Base-by-base conservation (phyloP, 2,797 vertebrate species). In the Poecile montanus region DNA sequence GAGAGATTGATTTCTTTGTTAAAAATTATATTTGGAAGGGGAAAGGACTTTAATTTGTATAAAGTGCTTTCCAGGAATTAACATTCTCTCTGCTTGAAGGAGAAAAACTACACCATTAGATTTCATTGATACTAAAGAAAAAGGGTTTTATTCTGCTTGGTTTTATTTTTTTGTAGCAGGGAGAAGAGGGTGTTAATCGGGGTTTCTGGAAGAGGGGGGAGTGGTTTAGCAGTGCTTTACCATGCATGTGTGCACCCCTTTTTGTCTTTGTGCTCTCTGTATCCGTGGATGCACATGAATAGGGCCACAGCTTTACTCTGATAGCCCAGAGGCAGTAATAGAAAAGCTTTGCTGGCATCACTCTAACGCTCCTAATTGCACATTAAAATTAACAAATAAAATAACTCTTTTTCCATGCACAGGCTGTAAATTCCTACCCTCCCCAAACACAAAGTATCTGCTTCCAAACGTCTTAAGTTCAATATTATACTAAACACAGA, bases 11-110 rank as follows among this genome's bases (percentile, higher is more conserved):
- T 81, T 92, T 56, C 42, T 84, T 91, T 86, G 72, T 86, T 79
- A 70, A 94, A 95, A 93, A 95, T 78, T 58, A 68, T 30, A 51
- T 61, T 94, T 72, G 58, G 50, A 93, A 85, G 40, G n/a, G 32
- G 45, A 93, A 91, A 93, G 73, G 79, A 61, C 72, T 92, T 96
- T 45, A 88, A 93, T 96, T 95, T 89, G 88, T 93, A 66, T 66
- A 73, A 89, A 93, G 66, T 84, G 79, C 82, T 92, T 95, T 94
- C 76, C 15, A 10, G 70, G 85, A 95, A 93, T 93, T 92, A 92
- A 74, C 34, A 47, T 67, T 58, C 38, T 44, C 20, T 18, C n/a
- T 20, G 22, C 5, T 62, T 62, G 66, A 83, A 89, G 57, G 63
- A 75, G 51, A 71, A 95, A 93, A 85, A 70, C 30, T 30, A 40